Base-by-base conservation (phyloP, 2,113 vertebrate genomes). In the Elaphurus davidianus region DNA sequence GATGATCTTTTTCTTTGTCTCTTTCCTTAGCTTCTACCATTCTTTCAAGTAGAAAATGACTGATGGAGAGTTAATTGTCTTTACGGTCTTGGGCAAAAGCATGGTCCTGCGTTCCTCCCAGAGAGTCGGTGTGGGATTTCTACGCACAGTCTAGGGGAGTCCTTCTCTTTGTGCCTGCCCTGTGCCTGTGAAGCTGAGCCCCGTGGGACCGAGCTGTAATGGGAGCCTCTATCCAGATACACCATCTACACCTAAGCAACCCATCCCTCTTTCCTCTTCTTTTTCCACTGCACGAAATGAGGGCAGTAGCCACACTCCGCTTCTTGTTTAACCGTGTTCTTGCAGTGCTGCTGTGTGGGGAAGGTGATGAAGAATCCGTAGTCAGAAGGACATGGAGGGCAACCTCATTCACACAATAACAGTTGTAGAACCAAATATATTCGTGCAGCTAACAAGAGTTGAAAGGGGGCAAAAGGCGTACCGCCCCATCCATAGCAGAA, bases 331-430 rank as follows among this genome's bases (percentile, higher is more conserved):
- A 8, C 52, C 7, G n/a, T 4, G 36, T 81, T 43, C 36, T 21
- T 14, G 0, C 0, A 23, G 15, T 3, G 27, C 28, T 5, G 1
- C 9, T 2, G 2, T n/a, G 0, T 40, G 0, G 23, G 2, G 16
- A 36, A 28, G 43, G 45, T 4, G 19, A 15, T 5, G 12, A 57
- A 52, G 50, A 33, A 50, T 0, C 28, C 2, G 0, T 2, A 45
- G 36, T 36, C 19, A 50, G 25, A 12, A 27, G 50, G 15, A 62
- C 71, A 14, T 1, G 19, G n/a, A 90, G 78, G 55, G 45, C 15
- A 4, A 16, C n/a, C n/a, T n/a, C 2, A 21, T 62, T 60, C 36
- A n/a, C 25, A 74, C 25, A 74, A 4, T 5, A 47, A 10, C 45
- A 1, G 40, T 19, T 40, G 54, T 7, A 54, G 71, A 59, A 59